Conservation (phyloP, 1,140 invertebrate genomes). For the Cardiocondyla obscurior region DNA sequence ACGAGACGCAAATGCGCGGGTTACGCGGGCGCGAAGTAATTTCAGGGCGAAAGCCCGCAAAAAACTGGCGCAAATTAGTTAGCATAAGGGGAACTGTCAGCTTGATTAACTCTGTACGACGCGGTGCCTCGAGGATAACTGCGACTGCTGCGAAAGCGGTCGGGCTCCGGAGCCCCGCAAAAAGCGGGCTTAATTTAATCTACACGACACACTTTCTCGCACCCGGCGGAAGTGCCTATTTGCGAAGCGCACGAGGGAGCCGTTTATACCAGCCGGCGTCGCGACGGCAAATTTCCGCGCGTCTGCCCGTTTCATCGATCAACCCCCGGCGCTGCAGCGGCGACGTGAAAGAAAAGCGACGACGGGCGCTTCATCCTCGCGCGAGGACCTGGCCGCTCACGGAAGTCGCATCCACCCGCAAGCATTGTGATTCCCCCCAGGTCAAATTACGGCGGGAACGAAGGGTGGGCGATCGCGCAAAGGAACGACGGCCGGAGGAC, state of each 20-base stretch:
- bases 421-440: conserved; percentile 60
- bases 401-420: conserved; percentile 34
- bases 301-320: conserved; percentile 24
- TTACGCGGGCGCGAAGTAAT: conserved; percentile 59
- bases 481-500: conserved; percentile 44
- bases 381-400: conserved; percentile 22
- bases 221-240: conserved; percentile 45
- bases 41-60: conserved; percentile 65
- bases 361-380: conserved; percentile 32
- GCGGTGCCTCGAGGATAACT: conserved; percentile 48
- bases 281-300: conserved; percentile 17
- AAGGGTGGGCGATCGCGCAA: conserved; percentile 13
- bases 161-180: conserved; percentile 32
- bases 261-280: conserved; percentile 2
- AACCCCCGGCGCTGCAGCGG: neutral
- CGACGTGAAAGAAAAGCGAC: neutral
- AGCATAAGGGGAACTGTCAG: conserved; percentile 54
- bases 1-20: conserved; percentile 50
- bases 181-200: conserved; percentile 68
- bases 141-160: conserved; percentile 49
- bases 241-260: conserved; percentile 40
- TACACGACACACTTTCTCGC: conserved; percentile 65
- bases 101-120: conserved; percentile 49
- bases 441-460: conserved; percentile 64
- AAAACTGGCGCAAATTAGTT: conserved; percentile 65